A percentile compares a stretch with the other conserved stretches of the same genome.
phyloP scores from a whole-genome alignment of 2,888 invertebrate species.

The Drosophila conformis region DNA sequence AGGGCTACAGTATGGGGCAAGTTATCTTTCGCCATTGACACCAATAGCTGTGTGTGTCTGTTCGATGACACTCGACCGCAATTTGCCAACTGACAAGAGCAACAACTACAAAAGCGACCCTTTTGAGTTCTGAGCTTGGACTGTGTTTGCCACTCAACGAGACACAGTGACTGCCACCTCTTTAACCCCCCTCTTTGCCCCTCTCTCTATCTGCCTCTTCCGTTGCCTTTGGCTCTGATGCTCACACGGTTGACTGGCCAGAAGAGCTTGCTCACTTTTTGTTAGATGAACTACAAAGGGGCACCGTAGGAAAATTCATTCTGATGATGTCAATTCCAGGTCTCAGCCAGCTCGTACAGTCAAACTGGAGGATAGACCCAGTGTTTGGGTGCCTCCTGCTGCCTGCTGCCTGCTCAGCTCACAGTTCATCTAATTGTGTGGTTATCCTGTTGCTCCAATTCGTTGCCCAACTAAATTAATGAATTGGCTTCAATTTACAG shows the following conservation, averaged over 20 bases:
- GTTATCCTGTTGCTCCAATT: constrained; percentile 44
- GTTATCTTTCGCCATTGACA: constrained; percentile 40
- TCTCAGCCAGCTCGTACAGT: constrained; percentile 3
- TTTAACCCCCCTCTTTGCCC: not conserved
- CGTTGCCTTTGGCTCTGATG: constrained; percentile 12
- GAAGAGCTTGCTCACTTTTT: constrained; percentile 52
- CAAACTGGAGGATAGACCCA: not conserved
- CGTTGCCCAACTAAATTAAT: constrained; percentile 50
- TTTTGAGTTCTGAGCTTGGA: constrained; percentile 16
- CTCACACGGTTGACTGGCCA: constrained; percentile 54
- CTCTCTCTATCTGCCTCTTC: too few relatives aligned
- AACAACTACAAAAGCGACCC: constrained; percentile 27
- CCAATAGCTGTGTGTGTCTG: constrained; percentile 36
- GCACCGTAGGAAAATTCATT: constrained; percentile 10
- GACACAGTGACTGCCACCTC: constrained; percentile 30
- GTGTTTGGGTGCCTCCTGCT: constrained; percentile 6
- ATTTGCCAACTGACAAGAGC: constrained; percentile 25
- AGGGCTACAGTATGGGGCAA: constrained; percentile 15
- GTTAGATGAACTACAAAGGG: constrained; percentile 37
- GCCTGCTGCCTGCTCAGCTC: not conserved
- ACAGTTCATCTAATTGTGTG: constrained; percentile 48
- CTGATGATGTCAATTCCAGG: constrained; percentile 31
- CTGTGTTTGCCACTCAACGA: constrained; percentile 52
- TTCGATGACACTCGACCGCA: constrained; percentile 69
- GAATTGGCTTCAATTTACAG: constrained; percentile 56